Evolutionary conservation across 2,797 vertebrate species (phyloP).

Genomic region (Sebastes hopkinsi): DNA sequence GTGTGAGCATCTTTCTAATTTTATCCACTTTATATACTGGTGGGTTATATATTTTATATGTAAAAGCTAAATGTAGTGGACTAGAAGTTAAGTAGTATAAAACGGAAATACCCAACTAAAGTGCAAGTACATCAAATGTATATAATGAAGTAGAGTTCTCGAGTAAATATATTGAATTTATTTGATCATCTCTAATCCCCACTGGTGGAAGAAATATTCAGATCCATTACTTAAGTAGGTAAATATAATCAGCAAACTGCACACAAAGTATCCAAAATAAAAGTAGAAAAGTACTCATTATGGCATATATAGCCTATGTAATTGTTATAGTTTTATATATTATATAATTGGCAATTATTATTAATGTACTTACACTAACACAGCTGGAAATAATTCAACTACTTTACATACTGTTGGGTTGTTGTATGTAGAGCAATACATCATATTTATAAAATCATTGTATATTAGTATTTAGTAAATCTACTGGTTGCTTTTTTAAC

Average conservation of each 20-base stretch:
- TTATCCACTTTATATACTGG: background rate
- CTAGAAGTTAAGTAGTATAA: background rate
- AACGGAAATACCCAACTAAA: background rate
- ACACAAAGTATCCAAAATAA: background rate
- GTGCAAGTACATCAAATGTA: background rate
- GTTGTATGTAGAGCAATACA: background rate
- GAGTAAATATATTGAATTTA: background rate
- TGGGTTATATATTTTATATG: background rate
- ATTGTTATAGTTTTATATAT: background rate
- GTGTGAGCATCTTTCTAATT: background rate
- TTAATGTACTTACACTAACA: background rate
- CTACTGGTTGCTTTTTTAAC: background rate
- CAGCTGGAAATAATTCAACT: background rate
- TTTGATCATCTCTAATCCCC: background rate
- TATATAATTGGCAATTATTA: background rate
- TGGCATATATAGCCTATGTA: background rate
- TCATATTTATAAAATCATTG: background rate
- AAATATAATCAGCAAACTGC: background rate
- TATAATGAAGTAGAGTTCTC: background rate
- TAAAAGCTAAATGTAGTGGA: background rate
- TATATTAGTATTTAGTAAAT: background rate
- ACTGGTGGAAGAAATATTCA: background rate
- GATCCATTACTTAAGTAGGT: background rate
- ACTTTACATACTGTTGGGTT: background rate
- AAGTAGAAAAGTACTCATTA: background rate